Evolutionary conservation across 2,113 vertebrate species (phyloP), one percentile per base, ranked within the genome.

Genomic region (Ceuthmochares aereus): DNA sequence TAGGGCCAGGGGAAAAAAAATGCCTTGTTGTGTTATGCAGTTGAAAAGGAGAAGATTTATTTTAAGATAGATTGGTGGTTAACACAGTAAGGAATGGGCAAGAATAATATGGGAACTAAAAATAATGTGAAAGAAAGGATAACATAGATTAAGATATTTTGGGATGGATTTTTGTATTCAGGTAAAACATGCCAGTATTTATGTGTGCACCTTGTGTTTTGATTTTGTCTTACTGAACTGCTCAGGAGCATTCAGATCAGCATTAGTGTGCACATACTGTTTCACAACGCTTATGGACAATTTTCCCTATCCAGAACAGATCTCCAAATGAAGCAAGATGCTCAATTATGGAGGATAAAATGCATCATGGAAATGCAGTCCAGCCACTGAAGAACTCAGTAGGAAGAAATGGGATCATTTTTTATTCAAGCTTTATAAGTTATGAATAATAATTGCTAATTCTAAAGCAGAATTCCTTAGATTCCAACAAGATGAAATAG

Each of bases 31-130:
- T 76, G 12, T 79, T 93, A 66, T 30, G 13, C 29, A 77, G 45
- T 20, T 85, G 21, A 83, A 89, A 90, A 83, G 20, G 79, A 52
- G 54, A 95, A 84, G 58, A 91, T 82, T 75, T 79, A 84, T 91
- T 92, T 92, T 84, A 92, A 74, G 59, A 72, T 37, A 93, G 34
- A 36, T 62, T 87, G 45, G 36, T 16, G 9, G 32, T 47, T 93
- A 82, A 66, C 18, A 80, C 5, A 18, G 36, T 21, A 58, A 90
- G 32, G 34, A 90, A 79, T 91, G 75, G 17, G 14, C 2, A 3
- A 79, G 30, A 68, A 86, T 69, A 91, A 64, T 10, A 55, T 10
- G 5, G 12, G 14, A 68, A 43, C 21, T 34, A 68, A 83, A 96
- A 87, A 69, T 52, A 82, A 58, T 32, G 26, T 26, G 27, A 75